Percentiles rank a stretch among this genome's conserved stretches.
Evolutionary conservation across 2,888 invertebrate species (phyloP).

Genomic region (Drepana falcataria): DNA sequence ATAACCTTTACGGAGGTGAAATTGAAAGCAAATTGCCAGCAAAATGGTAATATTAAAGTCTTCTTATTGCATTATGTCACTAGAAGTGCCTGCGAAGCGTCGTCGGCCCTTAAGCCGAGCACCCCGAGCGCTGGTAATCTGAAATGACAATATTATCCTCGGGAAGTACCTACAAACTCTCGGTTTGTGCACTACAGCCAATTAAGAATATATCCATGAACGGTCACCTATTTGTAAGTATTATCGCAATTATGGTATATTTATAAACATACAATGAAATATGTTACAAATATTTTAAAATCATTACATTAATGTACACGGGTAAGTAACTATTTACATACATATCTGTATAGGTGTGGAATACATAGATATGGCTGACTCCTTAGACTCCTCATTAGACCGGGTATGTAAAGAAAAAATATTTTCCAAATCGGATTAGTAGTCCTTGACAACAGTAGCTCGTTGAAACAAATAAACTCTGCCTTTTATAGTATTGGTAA

Average conservation of each 20-base stretch:
- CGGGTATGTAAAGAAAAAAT: too few species aligned
- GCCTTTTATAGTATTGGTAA: too few species aligned
- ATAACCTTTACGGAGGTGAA: slow-evolving; percentile 10
- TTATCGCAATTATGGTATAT: neutral
- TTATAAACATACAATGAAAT: too few species aligned
- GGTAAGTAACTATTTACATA: too few species aligned
- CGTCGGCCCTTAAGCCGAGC: slow-evolving; percentile 20
- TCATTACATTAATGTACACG: too few species aligned
- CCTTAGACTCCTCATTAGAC: too few species aligned
- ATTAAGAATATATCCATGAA: neutral
- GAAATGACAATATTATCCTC: slow-evolving; percentile 32
- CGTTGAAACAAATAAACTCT: too few species aligned
- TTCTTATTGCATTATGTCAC: slow-evolving; percentile 28
- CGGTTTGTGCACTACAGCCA: slow-evolving; percentile 9
- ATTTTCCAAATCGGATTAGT: too few species aligned
- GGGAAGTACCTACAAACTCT: slow-evolving; percentile 20
- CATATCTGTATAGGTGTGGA: too few species aligned
- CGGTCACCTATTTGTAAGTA: neutral
- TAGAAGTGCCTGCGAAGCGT: slow-evolving; percentile 14
- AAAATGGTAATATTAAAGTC: slow-evolving; percentile 30
- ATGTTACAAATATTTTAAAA: too few species aligned
- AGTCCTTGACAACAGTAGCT: too few species aligned
- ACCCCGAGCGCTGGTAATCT: slow-evolving; percentile 24
- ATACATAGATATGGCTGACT: too few species aligned
- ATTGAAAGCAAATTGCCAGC: slow-evolving; percentile 33